These are phyloP conservation scores for Lophius americanus DNA, from an alignment of 2,797 vertebrate genomes.

Conservation along the genomic window DNA sequence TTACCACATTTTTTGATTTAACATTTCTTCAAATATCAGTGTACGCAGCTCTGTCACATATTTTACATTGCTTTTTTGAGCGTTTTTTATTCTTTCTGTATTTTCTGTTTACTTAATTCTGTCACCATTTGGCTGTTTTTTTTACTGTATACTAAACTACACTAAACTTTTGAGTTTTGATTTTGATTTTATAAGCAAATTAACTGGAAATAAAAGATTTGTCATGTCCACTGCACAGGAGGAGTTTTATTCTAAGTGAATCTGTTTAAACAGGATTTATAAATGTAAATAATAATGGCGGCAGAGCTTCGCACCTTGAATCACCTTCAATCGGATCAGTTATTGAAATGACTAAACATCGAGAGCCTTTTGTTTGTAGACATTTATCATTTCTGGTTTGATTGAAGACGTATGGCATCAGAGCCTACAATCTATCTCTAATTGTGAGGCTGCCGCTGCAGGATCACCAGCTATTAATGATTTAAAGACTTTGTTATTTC, in stretches of 20 bases:
- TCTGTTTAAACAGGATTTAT: neutral
- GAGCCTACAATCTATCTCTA: neutral
- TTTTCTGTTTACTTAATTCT: neutral
- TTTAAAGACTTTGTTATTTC: constrained; percentile 38
- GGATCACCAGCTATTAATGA: constrained; percentile 34
- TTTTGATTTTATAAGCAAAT: neutral
- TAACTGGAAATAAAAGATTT: neutral
- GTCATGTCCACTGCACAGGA: neutral
- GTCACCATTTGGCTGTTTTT: neutral
- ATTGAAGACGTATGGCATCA: neutral
- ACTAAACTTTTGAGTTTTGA: neutral
- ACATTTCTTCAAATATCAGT: no score
- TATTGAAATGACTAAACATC: neutral
- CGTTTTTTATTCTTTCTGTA: neutral
- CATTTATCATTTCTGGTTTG: neutral
- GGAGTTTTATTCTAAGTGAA: neutral
- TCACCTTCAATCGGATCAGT: neutral
- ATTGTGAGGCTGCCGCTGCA: constrained; percentile 9
- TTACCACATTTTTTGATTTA: neutral
- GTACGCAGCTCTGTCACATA: no score
- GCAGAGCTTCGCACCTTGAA: neutral
- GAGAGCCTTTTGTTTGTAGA: neutral
- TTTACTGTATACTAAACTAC: neutral
- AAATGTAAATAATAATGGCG: no score
- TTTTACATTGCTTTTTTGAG: no score